A percentile compares a stretch with the other conserved stretches of the same genome.
Conservation (phyloP, 2,797 vertebrate genomes). For the Xiphorhynchus erythropygius region DNA sequence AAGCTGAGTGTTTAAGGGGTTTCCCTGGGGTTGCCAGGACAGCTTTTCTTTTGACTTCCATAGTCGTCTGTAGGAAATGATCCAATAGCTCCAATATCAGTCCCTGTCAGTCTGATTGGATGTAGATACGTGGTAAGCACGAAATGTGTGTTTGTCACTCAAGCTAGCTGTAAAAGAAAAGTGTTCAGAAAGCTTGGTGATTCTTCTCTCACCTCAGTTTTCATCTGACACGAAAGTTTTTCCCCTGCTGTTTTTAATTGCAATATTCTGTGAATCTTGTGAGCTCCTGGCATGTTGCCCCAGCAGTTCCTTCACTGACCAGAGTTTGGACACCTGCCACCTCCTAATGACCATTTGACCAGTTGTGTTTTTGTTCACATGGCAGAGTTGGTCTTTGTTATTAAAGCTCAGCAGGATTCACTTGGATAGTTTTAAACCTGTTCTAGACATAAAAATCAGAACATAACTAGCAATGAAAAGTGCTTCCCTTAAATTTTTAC, state of each 20-base stretch:
- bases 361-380: not conserved
- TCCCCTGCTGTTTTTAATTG: not conserved
- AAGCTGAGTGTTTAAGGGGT: not conserved
- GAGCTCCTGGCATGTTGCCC: not conserved
- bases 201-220: not conserved
- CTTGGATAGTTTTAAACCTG: not conserved
- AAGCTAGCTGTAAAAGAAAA: not conserved
- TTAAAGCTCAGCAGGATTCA: not conserved
- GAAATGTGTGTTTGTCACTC: not conserved
- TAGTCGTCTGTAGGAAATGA: not conserved
- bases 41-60: not conserved
- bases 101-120: not conserved
- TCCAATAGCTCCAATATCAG: not conserved
- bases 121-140: not conserved
- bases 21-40: not conserved
- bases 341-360: not conserved
- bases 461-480: not conserved
- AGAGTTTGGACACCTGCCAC: not conserved
- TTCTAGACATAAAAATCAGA: not conserved
- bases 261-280: not conserved
- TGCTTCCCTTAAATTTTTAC: not conserved
- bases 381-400: not conserved
- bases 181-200: not conserved
- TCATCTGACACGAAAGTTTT: not conserved
- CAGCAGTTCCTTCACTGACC: not conserved